These are phyloP conservation scores for Alloplasta piceator DNA, from an alignment of 2,888 invertebrate species.

Conservation along the genomic window DNA sequence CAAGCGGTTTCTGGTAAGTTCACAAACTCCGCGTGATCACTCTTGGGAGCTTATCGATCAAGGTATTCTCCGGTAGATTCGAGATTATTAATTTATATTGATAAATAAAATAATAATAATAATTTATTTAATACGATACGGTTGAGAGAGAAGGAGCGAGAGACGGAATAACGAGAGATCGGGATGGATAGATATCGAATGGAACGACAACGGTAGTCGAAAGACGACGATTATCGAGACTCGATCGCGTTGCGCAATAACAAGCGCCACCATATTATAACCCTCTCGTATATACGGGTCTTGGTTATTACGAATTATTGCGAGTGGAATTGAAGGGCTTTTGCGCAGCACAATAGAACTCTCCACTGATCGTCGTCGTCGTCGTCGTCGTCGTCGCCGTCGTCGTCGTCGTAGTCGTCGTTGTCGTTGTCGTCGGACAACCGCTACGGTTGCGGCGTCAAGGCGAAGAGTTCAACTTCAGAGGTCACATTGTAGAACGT, in stretches of 20 bases:
- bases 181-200: constrained; percentile 22
- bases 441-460: constrained; percentile 68
- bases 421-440: constrained; percentile 45
- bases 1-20: no score
- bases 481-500: constrained; percentile 67
- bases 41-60: no score
- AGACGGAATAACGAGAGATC: constrained; percentile 16
- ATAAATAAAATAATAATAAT: neutral
- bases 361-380: constrained; percentile 20
- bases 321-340: constrained; percentile 49
- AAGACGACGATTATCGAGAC: constrained; percentile 49
- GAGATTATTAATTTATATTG: neutral
- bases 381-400: no score
- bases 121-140: constrained; percentile 3
- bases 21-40: no score
- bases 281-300: constrained; percentile 9
- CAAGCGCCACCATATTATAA: constrained; percentile 51
- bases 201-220: constrained; percentile 49
- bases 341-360: constrained; percentile 49
- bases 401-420: no score
- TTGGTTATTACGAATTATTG: constrained; percentile 52
- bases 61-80: neutral
- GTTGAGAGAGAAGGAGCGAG: neutral
- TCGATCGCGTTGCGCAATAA: constrained; percentile 50
- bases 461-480: constrained; percentile 71